Percentiles rank a stretch among this genome's conserved stretches.
phyloP scores from a whole-genome alignment of 2,113 vertebrate genomes.

The Scophthalmus maximus region DNA sequence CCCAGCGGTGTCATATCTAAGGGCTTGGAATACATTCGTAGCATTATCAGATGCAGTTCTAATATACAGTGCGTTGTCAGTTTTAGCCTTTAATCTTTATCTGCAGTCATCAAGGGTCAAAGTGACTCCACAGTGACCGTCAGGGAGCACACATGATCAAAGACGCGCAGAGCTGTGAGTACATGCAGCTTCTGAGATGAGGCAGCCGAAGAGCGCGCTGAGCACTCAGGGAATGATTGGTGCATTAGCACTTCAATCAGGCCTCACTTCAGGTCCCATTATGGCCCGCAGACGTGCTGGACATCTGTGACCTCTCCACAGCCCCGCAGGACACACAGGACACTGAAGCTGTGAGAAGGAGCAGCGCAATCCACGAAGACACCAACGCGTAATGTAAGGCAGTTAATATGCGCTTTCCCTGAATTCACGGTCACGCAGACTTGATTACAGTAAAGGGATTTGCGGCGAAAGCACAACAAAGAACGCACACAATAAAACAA shows the following conservation, averaged over 20 bases:
- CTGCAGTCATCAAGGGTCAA: slow-evolving; percentile 25
- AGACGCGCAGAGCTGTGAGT: slow-evolving; percentile 18
- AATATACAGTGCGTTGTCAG: background rate
- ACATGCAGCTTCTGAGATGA: slow-evolving; percentile 18
- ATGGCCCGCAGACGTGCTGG: slow-evolving; percentile 6
- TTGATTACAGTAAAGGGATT: background rate
- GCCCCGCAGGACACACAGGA: slow-evolving; percentile 1
- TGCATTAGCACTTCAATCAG: slow-evolving; percentile 65
- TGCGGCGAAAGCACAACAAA: background rate
- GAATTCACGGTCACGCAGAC: background rate
- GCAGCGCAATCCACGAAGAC: background rate
- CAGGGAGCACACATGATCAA: slow-evolving; percentile 39
- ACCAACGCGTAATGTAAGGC: background rate
- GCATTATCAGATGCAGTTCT: background rate
- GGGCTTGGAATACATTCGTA: background rate
- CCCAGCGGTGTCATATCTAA: background rate
- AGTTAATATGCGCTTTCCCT: background rate
- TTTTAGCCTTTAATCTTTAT: slow-evolving; percentile 15
- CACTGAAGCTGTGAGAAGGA: background rate
- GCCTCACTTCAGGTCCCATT: slow-evolving; percentile 11
- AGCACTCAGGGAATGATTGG: slow-evolving; percentile 25
- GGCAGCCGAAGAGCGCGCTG: background rate
- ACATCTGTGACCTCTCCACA: slow-evolving; percentile 1
- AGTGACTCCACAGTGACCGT: slow-evolving; percentile 32
- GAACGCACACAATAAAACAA: background rate